Base-by-base conservation (phyloP, 2,888 invertebrate species). In the Octonoba sinensis region DNA sequence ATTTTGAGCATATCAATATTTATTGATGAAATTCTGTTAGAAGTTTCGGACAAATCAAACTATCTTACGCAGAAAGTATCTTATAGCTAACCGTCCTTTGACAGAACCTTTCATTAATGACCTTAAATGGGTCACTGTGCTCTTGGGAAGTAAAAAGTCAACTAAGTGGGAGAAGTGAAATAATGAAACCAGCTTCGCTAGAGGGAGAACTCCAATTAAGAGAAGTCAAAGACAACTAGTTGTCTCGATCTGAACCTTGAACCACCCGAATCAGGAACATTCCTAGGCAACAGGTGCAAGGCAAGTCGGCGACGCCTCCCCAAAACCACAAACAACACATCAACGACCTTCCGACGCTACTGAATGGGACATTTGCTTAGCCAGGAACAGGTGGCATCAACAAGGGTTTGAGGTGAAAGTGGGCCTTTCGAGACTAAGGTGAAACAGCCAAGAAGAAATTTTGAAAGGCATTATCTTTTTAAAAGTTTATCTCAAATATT, bases 281-380 rank as follows among this genome's bases (percentile, higher is more conserved):
- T 79, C 79, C 72, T 70, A 46, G 12, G 70, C 70, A 82, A 82
- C 81, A 82, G 81, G 81, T 82, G 81, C 81, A 74, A 70, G 73
- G 74, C 73, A 49, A 47, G 59, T 60, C 56, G 74, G 64, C 59
- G 81, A 65, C 62, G 69, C 74, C 78, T 65, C 70, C 57, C 15
- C 24, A 24, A 70, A 64, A 70, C 70, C 77, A 77, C 36, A 44
- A 79, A 71, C 71, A 78, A 71, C 78, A 78, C 78, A 79, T 66
- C 79, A 81, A 81, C 73, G 79, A 81, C 79, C 79, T 81, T 73
- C 73, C 56, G 64, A 64, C 36, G 49, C 64, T 36, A 69, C 73
- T 62, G 60, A 60, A 62, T 56, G 56, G 54, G 71, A 36, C 36
- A 36, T 36, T 36, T 36, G 36, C 36, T 6, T 36, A 71, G 65